These are phyloP conservation scores for Ptilorrhoa leucosticta DNA, from an alignment of 2,113 vertebrate genomes.

Conservation along the genomic window DNA sequence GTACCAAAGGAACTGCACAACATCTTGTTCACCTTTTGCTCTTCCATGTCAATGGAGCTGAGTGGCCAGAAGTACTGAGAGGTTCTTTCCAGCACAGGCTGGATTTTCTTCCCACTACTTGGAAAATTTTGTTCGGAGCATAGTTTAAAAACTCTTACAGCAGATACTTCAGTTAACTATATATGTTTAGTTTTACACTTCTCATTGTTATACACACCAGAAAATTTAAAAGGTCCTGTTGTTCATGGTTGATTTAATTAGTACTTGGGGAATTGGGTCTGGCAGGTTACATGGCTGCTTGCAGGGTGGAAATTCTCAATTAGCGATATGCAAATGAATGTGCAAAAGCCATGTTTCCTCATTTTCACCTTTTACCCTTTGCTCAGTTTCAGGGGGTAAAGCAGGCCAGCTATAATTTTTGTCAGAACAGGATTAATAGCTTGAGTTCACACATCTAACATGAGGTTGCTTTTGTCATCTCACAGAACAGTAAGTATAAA, in stretches of 20 bases:
- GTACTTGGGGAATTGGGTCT: constrained; percentile 19
- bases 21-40: neutral
- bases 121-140: neutral
- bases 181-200: neutral
- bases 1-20: neutral
- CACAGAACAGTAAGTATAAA: neutral
- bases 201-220: neutral
- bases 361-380: constrained; percentile 46
- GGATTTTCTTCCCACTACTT: neutral
- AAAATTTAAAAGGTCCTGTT: neutral
- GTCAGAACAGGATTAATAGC: neutral
- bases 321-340: constrained; percentile 28
- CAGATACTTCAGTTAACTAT: neutral
- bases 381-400: neutral
- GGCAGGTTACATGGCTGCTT: neutral
- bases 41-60: fast-evolving
- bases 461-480: neutral
- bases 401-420: neutral
- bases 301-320: constrained; percentile 39
- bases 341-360: constrained; percentile 11
- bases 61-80: neutral
- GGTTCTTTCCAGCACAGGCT: neutral
- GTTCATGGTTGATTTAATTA: constrained; percentile 22
- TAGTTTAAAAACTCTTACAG: neutral
- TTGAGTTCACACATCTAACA: neutral